These are phyloP conservation scores for Malurus melanocephalus DNA, from an alignment of 2,113 vertebrate species.

Conservation along the genomic window DNA sequence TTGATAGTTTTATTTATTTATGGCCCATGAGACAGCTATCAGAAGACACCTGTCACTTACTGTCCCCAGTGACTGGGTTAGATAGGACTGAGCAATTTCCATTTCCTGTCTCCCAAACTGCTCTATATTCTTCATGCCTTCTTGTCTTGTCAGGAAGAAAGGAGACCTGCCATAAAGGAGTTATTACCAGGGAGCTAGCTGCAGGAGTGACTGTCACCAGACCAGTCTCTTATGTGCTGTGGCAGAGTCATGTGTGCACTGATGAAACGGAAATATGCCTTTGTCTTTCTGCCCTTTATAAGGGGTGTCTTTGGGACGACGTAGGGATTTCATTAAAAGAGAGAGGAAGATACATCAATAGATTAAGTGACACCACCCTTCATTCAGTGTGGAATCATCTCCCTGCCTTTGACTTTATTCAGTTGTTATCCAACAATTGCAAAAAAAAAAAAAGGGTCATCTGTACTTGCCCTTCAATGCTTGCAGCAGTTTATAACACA, in stretches of 20 bases:
- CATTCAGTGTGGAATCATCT: not conserved
- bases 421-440: not conserved
- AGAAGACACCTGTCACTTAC: not conserved
- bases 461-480: not conserved
- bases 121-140: not conserved
- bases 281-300: not conserved
- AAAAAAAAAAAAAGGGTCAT: not conserved
- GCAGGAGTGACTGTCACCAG: not conserved
- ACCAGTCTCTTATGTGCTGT: not conserved
- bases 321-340: not conserved
- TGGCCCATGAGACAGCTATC: not conserved
- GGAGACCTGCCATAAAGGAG: not conserved
- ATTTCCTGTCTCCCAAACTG: not conserved
- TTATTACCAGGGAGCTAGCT: not conserved
- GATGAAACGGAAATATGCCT: not conserved
- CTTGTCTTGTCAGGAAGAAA: not conserved
- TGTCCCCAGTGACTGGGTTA: not conserved
- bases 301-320: not conserved
- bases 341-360: not conserved
- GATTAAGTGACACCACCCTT: not conserved
- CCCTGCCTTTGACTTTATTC: not conserved
- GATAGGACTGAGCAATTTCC: rapidly evolving
- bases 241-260: not conserved
- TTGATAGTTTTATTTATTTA: not conserved
- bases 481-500: not conserved